Conservation (phyloP, 2,113 vertebrate genomes). For the Irena cyanogastra region DNA sequence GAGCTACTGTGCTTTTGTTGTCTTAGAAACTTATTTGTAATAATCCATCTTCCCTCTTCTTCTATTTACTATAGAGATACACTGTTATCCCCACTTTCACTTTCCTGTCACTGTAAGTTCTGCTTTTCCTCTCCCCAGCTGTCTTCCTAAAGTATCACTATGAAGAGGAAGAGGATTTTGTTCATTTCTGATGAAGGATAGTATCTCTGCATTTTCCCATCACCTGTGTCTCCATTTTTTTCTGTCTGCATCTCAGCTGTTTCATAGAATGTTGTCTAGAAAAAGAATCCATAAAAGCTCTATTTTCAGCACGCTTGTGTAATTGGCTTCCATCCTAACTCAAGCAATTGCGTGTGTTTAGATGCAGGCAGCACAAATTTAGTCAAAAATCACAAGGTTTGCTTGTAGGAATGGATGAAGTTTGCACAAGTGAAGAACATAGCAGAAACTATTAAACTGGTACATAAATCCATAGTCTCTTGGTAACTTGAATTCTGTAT, state of each 20-base stretch:
- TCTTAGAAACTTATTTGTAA: background rate
- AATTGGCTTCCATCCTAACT: background rate
- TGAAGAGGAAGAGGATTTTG: background rate
- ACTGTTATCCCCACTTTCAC: background rate
- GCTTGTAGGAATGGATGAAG: background rate
- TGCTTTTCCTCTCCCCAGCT: background rate
- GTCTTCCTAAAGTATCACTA: background rate
- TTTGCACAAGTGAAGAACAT: background rate
- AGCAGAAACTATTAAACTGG: background rate
- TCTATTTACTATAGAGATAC: background rate
- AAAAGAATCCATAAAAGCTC: background rate
- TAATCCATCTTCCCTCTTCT: background rate
- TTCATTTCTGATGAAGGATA: background rate
- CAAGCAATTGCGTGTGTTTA: rapidly evolving
- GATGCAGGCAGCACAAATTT: background rate
- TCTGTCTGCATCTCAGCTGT: background rate
- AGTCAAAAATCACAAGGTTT: background rate
- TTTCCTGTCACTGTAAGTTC: background rate
- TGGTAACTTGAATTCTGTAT: background rate
- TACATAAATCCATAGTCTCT: background rate
- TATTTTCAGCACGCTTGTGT: background rate
- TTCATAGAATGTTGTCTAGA: background rate
- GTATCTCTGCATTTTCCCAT: background rate
- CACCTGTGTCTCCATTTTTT: rapidly evolving
- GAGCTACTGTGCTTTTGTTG: background rate